phyloP scores from a whole-genome alignment of 1,140 invertebrate genomes.

The Chionoecetes opilio region DNA sequence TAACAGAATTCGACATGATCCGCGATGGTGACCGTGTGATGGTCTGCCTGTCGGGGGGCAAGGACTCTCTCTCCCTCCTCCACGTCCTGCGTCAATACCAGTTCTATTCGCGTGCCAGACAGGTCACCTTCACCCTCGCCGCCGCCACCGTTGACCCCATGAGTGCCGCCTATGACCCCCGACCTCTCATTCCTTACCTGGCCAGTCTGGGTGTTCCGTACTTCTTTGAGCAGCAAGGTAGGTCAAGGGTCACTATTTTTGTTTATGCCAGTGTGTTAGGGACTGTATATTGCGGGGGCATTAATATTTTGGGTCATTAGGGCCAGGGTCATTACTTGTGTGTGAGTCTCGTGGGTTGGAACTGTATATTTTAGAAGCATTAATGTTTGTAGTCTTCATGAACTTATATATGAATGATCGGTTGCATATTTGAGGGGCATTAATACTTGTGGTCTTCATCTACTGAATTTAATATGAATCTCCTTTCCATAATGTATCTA shows the following conservation, averaged over 20 bases:
- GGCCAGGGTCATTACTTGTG: too few species aligned
- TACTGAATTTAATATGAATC: too few species aligned
- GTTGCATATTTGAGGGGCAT: too few species aligned
- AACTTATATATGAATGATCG: too few species aligned
- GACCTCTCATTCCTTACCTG: conserved; percentile 89
- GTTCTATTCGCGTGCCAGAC: conserved; percentile 89
- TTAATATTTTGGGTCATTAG: too few species aligned
- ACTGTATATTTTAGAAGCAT: too few species aligned
- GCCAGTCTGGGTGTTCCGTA: conserved; percentile 88
- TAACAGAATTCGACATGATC: conserved; percentile 94
- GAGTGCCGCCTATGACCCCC: conserved; percentile 87
- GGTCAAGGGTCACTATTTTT: conserved; percentile 40
- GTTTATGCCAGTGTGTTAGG: neutral
- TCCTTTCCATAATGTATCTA: too few species aligned
- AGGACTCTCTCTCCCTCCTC: conserved; percentile 91
- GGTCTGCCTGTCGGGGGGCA: conserved; percentile 93
- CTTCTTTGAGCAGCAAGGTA: conserved; percentile 88
- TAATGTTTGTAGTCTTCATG: too few species aligned
- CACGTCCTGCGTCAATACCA: conserved; percentile 94
- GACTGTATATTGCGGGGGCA: too few species aligned
- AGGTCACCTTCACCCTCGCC: conserved; percentile 90
- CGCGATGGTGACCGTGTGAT: conserved; percentile 91
- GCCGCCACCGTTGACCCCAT: conserved; percentile 90
- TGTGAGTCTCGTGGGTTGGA: too few species aligned
- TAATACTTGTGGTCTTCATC: too few species aligned